A percentile compares a stretch with the other conserved stretches of the same genome.
Evolutionary conservation across 2,113 vertebrate genomes (phyloP).

Genomic region (Myotis brandtii): DNA sequence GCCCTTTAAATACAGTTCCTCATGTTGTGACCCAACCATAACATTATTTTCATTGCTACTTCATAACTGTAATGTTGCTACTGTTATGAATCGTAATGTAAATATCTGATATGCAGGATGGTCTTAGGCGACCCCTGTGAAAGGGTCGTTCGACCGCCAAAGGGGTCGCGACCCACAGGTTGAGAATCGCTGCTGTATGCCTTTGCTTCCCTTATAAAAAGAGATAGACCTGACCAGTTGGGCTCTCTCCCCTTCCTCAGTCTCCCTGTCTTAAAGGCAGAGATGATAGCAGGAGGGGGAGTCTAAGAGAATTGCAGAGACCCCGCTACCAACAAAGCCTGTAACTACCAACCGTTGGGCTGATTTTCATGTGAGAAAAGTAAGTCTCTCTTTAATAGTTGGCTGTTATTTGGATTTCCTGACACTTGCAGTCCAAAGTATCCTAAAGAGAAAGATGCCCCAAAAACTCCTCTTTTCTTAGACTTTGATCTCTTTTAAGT

Average conservation of each 20-base stretch:
- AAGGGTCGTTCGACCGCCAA: no score
- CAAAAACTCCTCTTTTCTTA: not conserved
- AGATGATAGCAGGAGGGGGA: no score
- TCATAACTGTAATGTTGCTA: no score
- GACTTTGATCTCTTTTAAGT: not conserved
- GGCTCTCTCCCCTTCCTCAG: not conserved
- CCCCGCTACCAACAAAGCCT: not conserved
- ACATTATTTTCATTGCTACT: no score
- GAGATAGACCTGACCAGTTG: not conserved
- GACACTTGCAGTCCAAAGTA: not conserved
- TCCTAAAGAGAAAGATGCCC: not conserved
- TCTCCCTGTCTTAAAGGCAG: not conserved
- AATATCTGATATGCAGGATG: no score
- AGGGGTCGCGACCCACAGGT: no score
- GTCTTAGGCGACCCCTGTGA: no score
- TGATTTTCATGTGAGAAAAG: not conserved
- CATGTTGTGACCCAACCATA: no score
- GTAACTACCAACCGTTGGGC: not conserved
- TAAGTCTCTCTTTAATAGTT: not conserved
- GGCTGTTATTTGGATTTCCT: not conserved
- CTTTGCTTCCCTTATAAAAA: not conserved
- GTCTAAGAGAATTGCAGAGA: not conserved
- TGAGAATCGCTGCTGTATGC: no score
- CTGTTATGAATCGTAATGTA: no score
- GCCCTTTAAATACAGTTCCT: no score